Base-by-base conservation (phyloP, 2,797 vertebrate species). In the Phrynocephalus vlangalii region DNA sequence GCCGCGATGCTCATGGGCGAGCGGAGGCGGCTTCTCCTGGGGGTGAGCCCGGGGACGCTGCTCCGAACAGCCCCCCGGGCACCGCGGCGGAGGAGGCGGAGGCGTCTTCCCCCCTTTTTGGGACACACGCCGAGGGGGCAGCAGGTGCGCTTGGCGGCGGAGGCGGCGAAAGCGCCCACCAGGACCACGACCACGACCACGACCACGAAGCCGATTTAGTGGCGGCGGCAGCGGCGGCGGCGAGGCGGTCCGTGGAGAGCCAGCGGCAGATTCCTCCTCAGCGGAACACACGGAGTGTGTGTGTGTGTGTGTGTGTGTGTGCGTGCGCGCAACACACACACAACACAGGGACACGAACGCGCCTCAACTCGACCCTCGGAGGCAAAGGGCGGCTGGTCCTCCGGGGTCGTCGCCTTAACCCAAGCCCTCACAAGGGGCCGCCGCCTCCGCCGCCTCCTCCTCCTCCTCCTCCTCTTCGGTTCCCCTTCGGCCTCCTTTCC, bases 31-130 rank as follows among this genome's bases (percentile, higher is more conserved):
- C 88, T 88, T 82, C 83, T 90, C 77, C 90, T 44, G 38, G 38
- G 86, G 86, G 88, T 81, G 90, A 91, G 90, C 72, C 92, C 85
- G 89, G 93, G 93, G 95, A 91, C 92, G 88, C 90, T 50, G 90
- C 89, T 91, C 89, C 77, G 63, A 24, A 38, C 82, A 87, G 87
- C 87, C 88, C 85, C 81, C 82, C 44, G 90, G 85, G 85, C 87
- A 77, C 50, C 85, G 82, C 77, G 60, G 86, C 3, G 66, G 66
- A 50, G 66, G 66, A 50, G 85, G 87, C 50, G 88, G 85, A 60
- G 85, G 24, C 87, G 82, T 79, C 85, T 67, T 80, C 77, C 4
- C 48, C 16, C 30, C 56, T 56, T 73, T 15, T 70, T 11, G 82
- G 18, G 15, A 30, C 33, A 3, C 82, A 38, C 76, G 81, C 84